Base-by-base conservation (phyloP, 2,888 invertebrate species). In the Opisthograptis luteolata region DNA sequence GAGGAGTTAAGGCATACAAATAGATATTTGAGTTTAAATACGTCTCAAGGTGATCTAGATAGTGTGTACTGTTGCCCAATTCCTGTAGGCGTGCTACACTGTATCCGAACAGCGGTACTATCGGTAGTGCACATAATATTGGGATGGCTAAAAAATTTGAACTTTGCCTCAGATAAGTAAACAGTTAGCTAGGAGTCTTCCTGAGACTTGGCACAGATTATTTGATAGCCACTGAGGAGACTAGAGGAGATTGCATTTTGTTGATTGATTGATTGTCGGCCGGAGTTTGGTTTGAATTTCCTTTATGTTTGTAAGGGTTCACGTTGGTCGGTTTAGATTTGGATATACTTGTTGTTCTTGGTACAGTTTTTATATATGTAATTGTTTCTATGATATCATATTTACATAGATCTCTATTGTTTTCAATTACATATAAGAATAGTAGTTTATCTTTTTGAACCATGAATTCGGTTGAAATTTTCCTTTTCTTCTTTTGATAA, bases 31-130 rank as follows among this genome's bases (percentile, higher is more conserved):
- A 34, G 30, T 50, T 35, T 47, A 36, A 47, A 53, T 41, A 45
- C 17, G 35, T 42, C 52, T 54, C 53, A 57, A 57, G 53, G 57
- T 47, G 44, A 54, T 57, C 40, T 50, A 53, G 49, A 57, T 49
- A 43, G 35, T 34, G 25, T 25, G 31, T n/a, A n/a, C 34, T 36
- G 19, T 28, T 30, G 45, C 42, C 30, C 19, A 37, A 49, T 35
- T 46, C 30, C 28, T 27, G 54, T 45, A 27, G 49, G 45, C 34
- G 49, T 42, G 6, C 20, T 47, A 47, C 46, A 17, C 37, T 43
- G 34, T 30, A 17, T 17, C 7, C 31, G 37, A 42, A 42, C 32
- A 42, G 24, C 31, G 22, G 28, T 40, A 32, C 15, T 37, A 17
- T 39, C 6, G 17, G 35, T 31, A n/a, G n/a, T n/a, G n/a, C n/a